Evolutionary conservation across 2,888 invertebrate species (phyloP), one percentile per base, ranked within the genome.

Genomic region (Acanthococcus lagerstroemiae): DNA sequence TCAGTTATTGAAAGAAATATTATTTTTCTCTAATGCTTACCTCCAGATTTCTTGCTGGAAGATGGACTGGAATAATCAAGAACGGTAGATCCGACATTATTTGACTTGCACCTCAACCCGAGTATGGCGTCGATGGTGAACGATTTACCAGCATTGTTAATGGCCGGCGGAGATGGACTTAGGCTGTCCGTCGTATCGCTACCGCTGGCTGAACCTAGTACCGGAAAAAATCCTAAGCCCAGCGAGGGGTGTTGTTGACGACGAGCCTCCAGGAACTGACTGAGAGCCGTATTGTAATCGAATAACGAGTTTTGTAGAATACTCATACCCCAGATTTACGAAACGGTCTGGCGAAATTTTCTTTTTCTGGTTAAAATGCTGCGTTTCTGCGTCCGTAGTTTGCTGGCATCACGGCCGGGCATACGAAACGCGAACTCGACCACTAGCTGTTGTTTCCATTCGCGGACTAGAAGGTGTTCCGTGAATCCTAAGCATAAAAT

Each of bases 101-200:
- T 65, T 12, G 66, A 50, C 15, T 46, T 54, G n/a, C 55, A 55
- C 5, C 58, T 60, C 69, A 90, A 76, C 0, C 90, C 91, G 72
- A 92, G 82, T 72, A 91, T 90, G 69, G 90, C 90, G 69, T 90
- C 91, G 71, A 92, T 92, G 24, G 91, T 91, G 73, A 92, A 92
- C 5, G 89, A 88, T 73, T 87, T 87, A 48, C 84, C 83, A 48
- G 44, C 58, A 9, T 26, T 67, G 58, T 22, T 63, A 54, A 50
- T 66, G 58, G 67, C 69, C 48, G 63, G 69, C 54, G 50, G 67
- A n/a, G 67, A 70, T 19, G 70, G 71, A 58, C 69, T 69, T 30
- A 69, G 69, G 37, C 61, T 65, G 63, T 68, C 66, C 22, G 57
- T 56, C 56, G 55, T 74, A 74, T 67, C 75, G 74, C 46, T 75